Evolutionary conservation across 2,888 invertebrate genomes (phyloP), one percentile per base, ranked within the genome.

Genomic region (Mesorhabditis sp.): DNA sequence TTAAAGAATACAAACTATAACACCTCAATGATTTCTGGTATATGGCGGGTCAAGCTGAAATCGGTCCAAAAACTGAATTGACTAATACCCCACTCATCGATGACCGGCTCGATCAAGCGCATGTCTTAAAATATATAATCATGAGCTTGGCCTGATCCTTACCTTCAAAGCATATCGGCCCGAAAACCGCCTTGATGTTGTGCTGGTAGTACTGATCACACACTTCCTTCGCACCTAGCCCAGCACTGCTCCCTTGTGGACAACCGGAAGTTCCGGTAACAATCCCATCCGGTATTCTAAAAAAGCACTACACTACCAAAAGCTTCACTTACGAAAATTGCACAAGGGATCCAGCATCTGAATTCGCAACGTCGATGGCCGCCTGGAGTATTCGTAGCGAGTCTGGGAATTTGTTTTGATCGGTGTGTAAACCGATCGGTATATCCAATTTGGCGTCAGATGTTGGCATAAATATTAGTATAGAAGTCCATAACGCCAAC

Each of bases 131-230:
- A 50, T 13, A 50, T 50, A 13, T 50, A n/a, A 50, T 50, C n/a
- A 13, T n/a, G 7, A 2, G 58, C n/a, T 50, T 50, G 7, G 7
- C 58, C n/a, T 50, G 7, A 50, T 13, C 7, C 58, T 13, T 13
- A 50, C 58, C 58, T 13, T 50, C 58, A n/a, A 50, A 10, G n/a
- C 58, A 50, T 13, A 50, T n/a, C n/a, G 58, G 58, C 58, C 58
- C 58, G n/a, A 50, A 50, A 50, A 50, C 58, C n/a, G 58, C 58
- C n/a, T 50, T 10, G n/a, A 50, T 50, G 58, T 50, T 10, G n/a
- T 50, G 7, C 58, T 13, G 10, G 58, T 50, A 50, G 58, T n/a
- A n/a, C n/a, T 50, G 58, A 50, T 50, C 58, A 50, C 58, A 50
- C 7, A 50, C 58, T 13, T 50, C n/a, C n/a, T 50, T 50, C 7